Evolutionary conservation across 2,888 invertebrate species (phyloP).

Genomic region (Heliconius hortense): DNA sequence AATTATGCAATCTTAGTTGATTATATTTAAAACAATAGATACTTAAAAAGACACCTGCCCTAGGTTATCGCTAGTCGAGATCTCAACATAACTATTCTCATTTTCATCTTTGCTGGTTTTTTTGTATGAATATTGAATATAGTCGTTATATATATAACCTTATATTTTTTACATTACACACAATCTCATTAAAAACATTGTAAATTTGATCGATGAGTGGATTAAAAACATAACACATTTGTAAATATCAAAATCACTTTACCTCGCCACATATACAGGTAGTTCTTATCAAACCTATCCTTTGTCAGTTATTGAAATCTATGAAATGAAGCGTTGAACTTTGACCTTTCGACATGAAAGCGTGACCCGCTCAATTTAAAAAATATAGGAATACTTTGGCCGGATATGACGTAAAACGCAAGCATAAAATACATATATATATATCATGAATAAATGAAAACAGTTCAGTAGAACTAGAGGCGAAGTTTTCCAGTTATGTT

Average conservation of each 20-base stretch:
- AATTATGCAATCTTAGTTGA: too few relatives aligned
- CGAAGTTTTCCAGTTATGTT: constrained; percentile 14
- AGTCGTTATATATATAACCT: not conserved
- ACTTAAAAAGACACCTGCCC: not conserved
- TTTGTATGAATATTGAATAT: not conserved
- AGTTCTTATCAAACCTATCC: not conserved
- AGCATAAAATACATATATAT: constrained; percentile 24
- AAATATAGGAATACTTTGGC: constrained; percentile 9
- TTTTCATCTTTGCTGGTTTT: not conserved
- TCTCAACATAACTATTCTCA: not conserved
- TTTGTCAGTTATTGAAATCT: not conserved
- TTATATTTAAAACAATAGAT: not conserved
- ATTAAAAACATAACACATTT: not conserved
- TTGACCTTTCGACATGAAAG: constrained; percentile 8
- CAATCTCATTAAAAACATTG: not conserved
- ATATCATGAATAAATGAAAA: constrained; percentile 30
- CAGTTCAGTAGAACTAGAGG: constrained; percentile 22
- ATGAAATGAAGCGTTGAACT: constrained; percentile 4
- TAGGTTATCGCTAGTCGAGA: not conserved
- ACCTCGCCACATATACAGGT: not conserved
- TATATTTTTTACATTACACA: not conserved
- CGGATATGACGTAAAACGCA: constrained; percentile 31
- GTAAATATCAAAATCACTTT: not conserved
- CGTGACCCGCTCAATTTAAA: constrained; percentile 12
- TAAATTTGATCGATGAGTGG: not conserved